Evolutionary conservation across 1,140 invertebrate genomes (phyloP), one percentile per base, ranked within the genome.

Genomic region (Theocolax elegans): DNA sequence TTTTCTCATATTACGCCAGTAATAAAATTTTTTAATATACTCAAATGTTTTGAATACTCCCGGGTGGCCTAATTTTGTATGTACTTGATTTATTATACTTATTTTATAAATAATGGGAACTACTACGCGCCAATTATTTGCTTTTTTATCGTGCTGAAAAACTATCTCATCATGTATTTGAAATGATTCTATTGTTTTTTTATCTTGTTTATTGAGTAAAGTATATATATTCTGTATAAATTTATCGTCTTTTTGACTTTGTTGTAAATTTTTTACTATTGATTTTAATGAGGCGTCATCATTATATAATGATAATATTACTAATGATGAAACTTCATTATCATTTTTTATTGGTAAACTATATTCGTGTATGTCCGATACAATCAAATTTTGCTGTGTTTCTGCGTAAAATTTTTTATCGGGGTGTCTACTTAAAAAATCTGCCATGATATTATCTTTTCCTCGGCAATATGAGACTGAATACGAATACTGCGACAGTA

Each of bases 311-410:
- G 3, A 44, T n/a, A 44, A 44, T 15, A 44, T 38, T 6, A 3
- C n/a, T n/a, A n/a, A n/a, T n/a, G n/a, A n/a, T n/a, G n/a, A n/a
- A n/a, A n/a, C n/a, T n/a, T n/a, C n/a, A n/a, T 3, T 9, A 71
- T 62, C 85, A 86, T 88, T n/a, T 85, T 63, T 19, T 29, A 58
- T n/a, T 31, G 35, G 8, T 12, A n/a, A 58, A 15, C 44, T 15
- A 15, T 46, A 15, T 46, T 46, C 17, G 6, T 46, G 8, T 17
- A 46, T 15, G 4, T 9, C 10, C n/a, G 44, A 1, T 15, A 46
- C 17, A 6, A 6, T 46, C 17, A 46, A 9, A 15, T 8, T 17
- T 15, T 46, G 4, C 17, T 46, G 10, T 15, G 6, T 12, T 46
- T 46, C 8, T 46, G 10, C 12, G 17, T 6, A 15, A 46, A 46